A percentile compares a stretch with the other conserved stretches of the same genome.
Evolutionary conservation across 2,113 vertebrate genomes (phyloP).

Genomic region (Dromaius novaehollandiae): DNA sequence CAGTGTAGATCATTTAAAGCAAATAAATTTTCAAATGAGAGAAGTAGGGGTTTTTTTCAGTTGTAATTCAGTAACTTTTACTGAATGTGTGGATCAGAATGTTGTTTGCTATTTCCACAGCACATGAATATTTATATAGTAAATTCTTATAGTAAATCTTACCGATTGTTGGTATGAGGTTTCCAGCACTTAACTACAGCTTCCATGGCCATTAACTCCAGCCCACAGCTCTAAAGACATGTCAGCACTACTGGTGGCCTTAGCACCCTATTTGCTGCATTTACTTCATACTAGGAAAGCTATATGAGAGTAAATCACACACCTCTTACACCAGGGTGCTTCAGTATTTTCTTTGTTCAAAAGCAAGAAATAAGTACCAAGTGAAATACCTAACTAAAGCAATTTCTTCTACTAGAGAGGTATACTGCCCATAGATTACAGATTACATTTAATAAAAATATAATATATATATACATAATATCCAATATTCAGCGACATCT

Average conservation of each 20-base stretch:
- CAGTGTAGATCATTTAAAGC: not conserved
- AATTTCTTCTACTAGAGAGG: not conserved
- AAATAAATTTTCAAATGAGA: constrained; percentile 22
- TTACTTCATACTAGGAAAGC: not conserved
- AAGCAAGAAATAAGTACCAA: not conserved
- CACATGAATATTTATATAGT: not conserved
- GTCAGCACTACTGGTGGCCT: not conserved
- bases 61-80: not conserved
- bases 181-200: not conserved
- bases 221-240: not conserved
- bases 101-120: not conserved
- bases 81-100: not conserved
- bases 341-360: not conserved
- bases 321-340: not conserved
- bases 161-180: not conserved
- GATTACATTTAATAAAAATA: not conserved
- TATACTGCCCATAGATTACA: not conserved
- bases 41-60: not conserved
- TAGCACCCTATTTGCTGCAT: not conserved
- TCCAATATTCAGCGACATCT: not conserved
- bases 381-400: not conserved
- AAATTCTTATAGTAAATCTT: not conserved
- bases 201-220: not conserved
- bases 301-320: not conserved
- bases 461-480: not conserved